These are phyloP conservation scores for Macrophya annulata DNA, from an alignment of 2,888 invertebrate genomes.

Conservation along the genomic window DNA sequence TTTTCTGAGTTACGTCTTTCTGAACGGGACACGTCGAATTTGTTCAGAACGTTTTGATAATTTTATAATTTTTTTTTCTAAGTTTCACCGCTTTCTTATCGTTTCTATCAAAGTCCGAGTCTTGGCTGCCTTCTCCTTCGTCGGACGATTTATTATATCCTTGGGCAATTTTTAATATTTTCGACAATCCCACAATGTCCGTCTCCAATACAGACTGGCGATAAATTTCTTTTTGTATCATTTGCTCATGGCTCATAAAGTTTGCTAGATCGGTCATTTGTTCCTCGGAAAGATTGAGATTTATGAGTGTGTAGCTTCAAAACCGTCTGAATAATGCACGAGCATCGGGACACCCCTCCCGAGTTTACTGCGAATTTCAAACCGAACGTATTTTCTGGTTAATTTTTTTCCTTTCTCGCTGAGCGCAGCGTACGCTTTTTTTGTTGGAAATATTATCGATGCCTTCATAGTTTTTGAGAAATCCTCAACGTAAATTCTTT, in stretches of 20 bases:
- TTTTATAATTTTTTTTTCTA: background rate
- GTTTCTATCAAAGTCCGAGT: background rate
- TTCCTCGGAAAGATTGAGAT: background rate
- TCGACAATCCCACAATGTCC: background rate
- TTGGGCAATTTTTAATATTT: background rate
- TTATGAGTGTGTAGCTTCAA: background rate
- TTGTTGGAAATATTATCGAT: constrained; percentile 12
- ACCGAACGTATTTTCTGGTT: background rate
- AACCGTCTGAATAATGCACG: background rate
- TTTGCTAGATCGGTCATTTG: background rate
- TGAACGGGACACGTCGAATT: no score
- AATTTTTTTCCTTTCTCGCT: constrained; percentile 19
- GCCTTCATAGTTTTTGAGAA: background rate
- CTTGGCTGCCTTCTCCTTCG: background rate
- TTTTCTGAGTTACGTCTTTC: no score
- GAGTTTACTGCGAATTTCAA: constrained; percentile 26
- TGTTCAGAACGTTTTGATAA: background rate
- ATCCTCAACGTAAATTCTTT: constrained; percentile 19
- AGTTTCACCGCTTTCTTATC: background rate
- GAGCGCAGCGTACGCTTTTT: background rate
- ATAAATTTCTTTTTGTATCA: background rate
- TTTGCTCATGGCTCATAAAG: background rate
- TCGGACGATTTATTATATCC: background rate
- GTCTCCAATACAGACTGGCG: background rate
- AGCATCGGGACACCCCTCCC: constrained; percentile 3